Evolutionary conservation across 1,140 invertebrate genomes (phyloP).

Genomic region (Caerostris darwini): DNA sequence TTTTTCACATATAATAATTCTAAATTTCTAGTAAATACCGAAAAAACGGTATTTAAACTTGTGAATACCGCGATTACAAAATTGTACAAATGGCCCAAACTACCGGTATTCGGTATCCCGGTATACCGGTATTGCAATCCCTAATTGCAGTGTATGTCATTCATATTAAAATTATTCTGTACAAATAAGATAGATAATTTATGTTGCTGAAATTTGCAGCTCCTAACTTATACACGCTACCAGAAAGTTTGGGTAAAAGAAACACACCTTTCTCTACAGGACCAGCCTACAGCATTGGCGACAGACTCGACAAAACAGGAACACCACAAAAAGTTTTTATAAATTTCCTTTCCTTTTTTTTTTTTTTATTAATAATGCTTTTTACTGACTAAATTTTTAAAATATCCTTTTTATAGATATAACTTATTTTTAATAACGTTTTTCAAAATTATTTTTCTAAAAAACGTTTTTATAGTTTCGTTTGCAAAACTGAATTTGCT

Average conservation of each 20-base stretch:
- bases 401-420: background rate
- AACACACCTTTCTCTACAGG: background rate
- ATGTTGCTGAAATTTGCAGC: background rate
- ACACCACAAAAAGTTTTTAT: background rate
- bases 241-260: background rate
- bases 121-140: too few relatives aligned
- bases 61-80: too few relatives aligned
- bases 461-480: background rate
- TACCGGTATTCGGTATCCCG: too few relatives aligned
- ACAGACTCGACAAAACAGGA: slow-evolving; percentile 14
- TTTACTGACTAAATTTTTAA: background rate
- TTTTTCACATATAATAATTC: too few relatives aligned
- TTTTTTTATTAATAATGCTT: background rate
- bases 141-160: background rate
- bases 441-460: background rate
- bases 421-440: background rate
- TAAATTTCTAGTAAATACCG: too few relatives aligned
- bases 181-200: background rate
- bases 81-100: too few relatives aligned
- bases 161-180: background rate
- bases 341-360: background rate
- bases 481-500: background rate
- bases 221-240: slow-evolving; percentile 29
- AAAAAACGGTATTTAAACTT: too few relatives aligned
- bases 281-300: background rate